Evolutionary conservation across 30 jellyfish, hydroid and myxozoan species (phyloP), one percentile per base, ranked within the genome.

Genomic region (Pelagia noctiluca): DNA sequence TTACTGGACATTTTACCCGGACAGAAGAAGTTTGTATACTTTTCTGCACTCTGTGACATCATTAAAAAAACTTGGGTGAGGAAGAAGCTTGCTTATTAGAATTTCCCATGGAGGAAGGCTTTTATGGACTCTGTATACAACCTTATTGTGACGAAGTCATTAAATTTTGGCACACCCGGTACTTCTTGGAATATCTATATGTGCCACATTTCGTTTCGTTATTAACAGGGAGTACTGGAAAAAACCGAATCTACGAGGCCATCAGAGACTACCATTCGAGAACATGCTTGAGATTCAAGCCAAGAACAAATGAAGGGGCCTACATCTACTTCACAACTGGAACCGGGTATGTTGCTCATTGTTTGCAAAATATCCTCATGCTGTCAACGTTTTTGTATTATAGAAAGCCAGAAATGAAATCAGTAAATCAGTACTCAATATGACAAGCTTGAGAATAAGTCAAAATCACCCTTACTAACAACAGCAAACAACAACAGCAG

Each of bases 281-380:
- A 38, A 66, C 92, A 16, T 82, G 92, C 48, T 66, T 82, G 19
- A 31, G 92, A 36, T 82, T 82, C 60, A 7, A 52, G 53, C 71
- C 32, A 36, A 30, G 92, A 66, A 33, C 79, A 12, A 54, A 35
- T 16, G 82, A 82, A 50, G 13, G 48, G 1, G 92, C 92, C 21
- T 82, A 82, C 26, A 36, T 82, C 48, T 49, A 82, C 57, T 82
- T 82, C 79, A 70, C 74, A 48, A 49, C 92, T 8, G 92, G 92
- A 70, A 3, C 53, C 12, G 92, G 92, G 92, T 82, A 16, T 46
- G 34, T 2, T 0, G 12, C 66, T 7, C 0, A 28, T 63, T 16
- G 36, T 21, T 21, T 21, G 25, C 31, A 23, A 5, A 3, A 3
- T 28, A 18, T 63, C 32, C 31, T 19, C 25, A 22, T 16, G 18